A percentile compares a stretch with the other conserved stretches of the same genome.
phyloP scores from a whole-genome alignment of 2,113 vertebrate species.

The Hipposideros armiger region DNA sequence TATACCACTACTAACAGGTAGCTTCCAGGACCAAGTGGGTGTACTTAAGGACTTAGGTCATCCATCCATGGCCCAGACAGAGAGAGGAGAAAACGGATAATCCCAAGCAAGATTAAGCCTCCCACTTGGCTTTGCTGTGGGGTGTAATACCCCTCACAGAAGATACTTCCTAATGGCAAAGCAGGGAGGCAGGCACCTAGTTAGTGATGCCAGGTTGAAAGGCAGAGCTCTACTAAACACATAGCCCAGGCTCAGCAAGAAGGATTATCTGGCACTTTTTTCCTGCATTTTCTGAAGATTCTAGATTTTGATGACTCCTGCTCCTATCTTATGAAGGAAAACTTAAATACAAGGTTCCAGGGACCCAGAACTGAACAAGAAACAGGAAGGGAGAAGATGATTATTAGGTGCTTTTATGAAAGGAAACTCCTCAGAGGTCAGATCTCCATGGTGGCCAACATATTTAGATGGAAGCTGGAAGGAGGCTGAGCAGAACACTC shows the following conservation, averaged over 20 bases:
- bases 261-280: background rate
- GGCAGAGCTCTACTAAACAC: background rate
- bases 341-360: background rate
- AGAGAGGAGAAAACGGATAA: background rate
- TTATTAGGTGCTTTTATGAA: background rate
- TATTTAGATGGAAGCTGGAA: background rate
- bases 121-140: background rate
- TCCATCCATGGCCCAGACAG: background rate
- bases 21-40: background rate
- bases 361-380: background rate
- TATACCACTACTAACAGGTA: background rate
- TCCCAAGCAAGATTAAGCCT: background rate
- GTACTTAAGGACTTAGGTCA: background rate
- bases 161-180: background rate
- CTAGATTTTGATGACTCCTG: background rate
- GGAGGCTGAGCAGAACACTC: background rate
- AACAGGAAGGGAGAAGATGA: background rate
- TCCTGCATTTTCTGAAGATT: conserved; percentile 23
- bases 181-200: background rate
- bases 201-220: background rate
- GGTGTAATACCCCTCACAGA: background rate
- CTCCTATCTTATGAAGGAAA: background rate
- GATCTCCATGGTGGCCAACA: background rate
- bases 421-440: conserved; percentile 41
- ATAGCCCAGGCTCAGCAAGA: background rate